A percentile compares a stretch with the other conserved stretches of the same genome.
Conservation (phyloP, 2,113 vertebrate species). For the Chlamydotis undulata region DNA sequence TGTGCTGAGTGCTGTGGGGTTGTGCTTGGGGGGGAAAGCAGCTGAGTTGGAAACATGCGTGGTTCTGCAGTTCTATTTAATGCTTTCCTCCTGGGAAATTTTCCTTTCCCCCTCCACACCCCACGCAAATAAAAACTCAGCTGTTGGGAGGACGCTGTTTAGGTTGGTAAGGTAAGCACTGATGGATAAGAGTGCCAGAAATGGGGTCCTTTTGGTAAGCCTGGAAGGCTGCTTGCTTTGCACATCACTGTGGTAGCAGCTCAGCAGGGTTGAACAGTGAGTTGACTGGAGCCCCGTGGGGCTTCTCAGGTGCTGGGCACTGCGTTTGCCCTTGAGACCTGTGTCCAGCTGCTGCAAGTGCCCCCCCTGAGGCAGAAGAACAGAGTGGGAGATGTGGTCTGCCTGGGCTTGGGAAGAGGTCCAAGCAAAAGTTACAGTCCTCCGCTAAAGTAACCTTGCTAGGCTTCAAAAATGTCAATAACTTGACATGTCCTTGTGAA, state of each 20-base stretch:
- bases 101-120: background rate
- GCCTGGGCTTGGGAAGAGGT: background rate
- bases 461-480: background rate
- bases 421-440: background rate
- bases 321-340: background rate
- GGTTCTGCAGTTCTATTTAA: background rate
- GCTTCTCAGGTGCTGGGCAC: background rate
- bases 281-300: background rate
- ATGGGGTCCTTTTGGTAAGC: background rate
- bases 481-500: background rate
- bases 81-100: background rate
- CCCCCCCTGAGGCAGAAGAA: background rate
- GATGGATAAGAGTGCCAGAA: background rate
- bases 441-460: background rate
- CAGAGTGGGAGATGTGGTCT: background rate
- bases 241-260: background rate
- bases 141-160: background rate
- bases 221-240: background rate
- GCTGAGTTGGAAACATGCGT: background rate
- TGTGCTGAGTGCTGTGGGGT: background rate
- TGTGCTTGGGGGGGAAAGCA: background rate
- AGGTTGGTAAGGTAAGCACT: background rate
- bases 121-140: background rate
- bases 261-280: background rate
- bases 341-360: background rate